These are phyloP conservation scores for Himalopsyche japonica DNA, from an alignment of 2,888 invertebrate genomes.

Conservation along the genomic window DNA sequence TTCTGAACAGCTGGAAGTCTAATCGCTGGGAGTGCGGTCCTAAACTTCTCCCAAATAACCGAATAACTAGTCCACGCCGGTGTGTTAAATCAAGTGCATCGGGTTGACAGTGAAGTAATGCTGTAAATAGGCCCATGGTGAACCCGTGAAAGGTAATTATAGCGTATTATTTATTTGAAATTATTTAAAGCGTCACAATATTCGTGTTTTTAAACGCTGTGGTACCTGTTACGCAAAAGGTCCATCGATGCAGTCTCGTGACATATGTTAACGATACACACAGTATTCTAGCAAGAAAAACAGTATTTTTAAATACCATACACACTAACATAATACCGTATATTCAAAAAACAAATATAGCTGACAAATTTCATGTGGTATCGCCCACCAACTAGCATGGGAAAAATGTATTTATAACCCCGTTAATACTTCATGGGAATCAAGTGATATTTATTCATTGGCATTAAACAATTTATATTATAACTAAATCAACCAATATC, in stretches of 20 bases:
- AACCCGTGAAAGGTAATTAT: conserved; percentile 32
- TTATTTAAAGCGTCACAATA: background rate
- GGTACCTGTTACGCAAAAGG: conserved; percentile 38
- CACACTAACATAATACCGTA: background rate
- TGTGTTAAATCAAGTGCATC: conserved; percentile 16
- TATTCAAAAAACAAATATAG: background rate
- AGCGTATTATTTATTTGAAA: background rate
- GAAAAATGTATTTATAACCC: background rate
- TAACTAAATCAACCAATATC: no score
- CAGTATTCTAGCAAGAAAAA: background rate
- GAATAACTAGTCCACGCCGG: conserved; percentile 11
- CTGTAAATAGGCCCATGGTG: conserved; percentile 19
- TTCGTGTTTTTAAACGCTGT: conserved; percentile 17
- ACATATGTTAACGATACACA: conserved; percentile 16
- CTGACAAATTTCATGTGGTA: background rate
- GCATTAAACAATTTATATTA: background rate
- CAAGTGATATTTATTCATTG: background rate
- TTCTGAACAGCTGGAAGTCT: conserved; percentile 35
- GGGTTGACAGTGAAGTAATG: conserved; percentile 9
- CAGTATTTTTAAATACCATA: background rate
- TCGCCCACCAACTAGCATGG: background rate
- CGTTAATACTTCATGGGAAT: background rate
- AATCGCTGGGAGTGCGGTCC: conserved; percentile 19
- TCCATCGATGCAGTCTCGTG: conserved; percentile 27
- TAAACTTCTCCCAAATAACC: background rate